phyloP scores from a whole-genome alignment of 2,113 vertebrate species.

The Elachura formosa region DNA sequence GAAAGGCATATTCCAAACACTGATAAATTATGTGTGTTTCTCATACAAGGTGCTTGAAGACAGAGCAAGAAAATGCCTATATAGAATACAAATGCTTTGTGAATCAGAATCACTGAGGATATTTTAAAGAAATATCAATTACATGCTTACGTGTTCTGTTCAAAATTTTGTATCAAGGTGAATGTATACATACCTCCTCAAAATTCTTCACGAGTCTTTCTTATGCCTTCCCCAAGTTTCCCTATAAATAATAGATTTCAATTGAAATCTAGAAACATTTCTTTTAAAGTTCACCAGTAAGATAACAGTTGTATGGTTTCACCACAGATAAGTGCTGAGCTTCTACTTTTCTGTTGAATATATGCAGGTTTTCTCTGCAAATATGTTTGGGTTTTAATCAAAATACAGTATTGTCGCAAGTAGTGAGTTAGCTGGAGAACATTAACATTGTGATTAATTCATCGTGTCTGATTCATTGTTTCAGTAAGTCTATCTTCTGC shows the following conservation, averaged over 20 bases:
- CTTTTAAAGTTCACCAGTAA: background rate
- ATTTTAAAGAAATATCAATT: background rate
- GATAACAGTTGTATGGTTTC: background rate
- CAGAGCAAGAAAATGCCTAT: background rate
- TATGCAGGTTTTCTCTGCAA: background rate
- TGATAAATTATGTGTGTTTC: constrained; percentile 35
- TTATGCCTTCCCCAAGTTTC: background rate
- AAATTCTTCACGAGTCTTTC: background rate
- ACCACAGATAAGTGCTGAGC: background rate
- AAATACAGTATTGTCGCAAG: background rate
- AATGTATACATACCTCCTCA: background rate
- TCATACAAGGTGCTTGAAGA: constrained; percentile 1
- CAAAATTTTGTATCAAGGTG: background rate
- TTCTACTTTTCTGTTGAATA: background rate
- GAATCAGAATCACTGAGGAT: background rate
- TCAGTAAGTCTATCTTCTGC: background rate
- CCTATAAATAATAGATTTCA: background rate
- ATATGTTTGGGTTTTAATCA: background rate
- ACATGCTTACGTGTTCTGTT: background rate
- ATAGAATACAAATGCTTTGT: background rate
- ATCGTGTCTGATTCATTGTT: background rate
- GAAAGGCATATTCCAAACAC: constrained; percentile 16
- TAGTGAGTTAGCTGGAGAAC: background rate
- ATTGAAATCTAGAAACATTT: background rate
- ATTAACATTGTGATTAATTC: background rate